Conservation (phyloP, 1,140 invertebrate genomes). For the Teleopsis dalmanni region DNA sequence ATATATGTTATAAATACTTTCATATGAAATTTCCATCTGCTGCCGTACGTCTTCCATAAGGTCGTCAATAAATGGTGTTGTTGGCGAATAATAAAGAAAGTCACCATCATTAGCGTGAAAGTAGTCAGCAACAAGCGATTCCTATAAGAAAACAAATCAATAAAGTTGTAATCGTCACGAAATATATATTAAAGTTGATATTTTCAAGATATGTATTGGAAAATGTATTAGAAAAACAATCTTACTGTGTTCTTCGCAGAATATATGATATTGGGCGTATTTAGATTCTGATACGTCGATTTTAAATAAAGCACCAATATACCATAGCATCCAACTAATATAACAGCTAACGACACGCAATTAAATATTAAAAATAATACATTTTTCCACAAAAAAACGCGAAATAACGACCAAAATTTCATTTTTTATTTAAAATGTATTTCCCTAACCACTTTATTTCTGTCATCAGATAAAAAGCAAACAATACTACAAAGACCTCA, state of each 20-base stretch:
- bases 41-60: conserved; percentile 39
- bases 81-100: conserved; percentile 40
- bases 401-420: not conserved
- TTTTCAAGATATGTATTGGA: too few species aligned
- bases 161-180: too few species aligned
- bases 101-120: conserved; percentile 29
- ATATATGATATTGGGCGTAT: conserved; percentile 1
- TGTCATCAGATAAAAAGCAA: too few species aligned
- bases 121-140: not conserved
- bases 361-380: not conserved
- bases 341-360: not conserved
- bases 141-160: conserved; percentile 8
- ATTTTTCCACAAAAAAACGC: conserved; percentile 11
- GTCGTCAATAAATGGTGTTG: conserved; percentile 21
- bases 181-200: too few species aligned
- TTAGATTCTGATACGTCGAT: conserved; percentile 1
- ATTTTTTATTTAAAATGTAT: too few species aligned
- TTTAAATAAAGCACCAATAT: conserved; percentile 6
- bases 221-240: not conserved
- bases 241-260: not conserved
- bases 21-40: conserved; percentile 32
- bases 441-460: too few species aligned
- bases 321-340: conserved; percentile 3
- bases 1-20: conserved; percentile 25
- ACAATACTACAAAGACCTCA: too few species aligned